A percentile compares a stretch with the other conserved stretches of the same genome.
phyloP scores from a whole-genome alignment of 1,140 invertebrate genomes.

The Lanistes nyassanus region DNA sequence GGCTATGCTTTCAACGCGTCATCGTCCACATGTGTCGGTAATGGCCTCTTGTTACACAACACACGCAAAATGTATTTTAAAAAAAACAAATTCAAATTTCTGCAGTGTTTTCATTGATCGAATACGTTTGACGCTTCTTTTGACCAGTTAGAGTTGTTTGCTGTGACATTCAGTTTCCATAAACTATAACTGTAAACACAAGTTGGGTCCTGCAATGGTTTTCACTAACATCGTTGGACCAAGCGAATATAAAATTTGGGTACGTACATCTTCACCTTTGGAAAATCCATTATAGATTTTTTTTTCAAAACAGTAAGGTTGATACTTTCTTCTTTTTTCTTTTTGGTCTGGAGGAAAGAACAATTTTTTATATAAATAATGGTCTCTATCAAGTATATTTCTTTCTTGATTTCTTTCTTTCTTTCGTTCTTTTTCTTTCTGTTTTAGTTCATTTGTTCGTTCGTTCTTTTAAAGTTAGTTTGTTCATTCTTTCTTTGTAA shows the following conservation, averaged over 20 bases:
- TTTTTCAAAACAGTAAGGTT: not conserved
- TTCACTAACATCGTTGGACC: not conserved
- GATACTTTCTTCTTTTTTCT: not conserved
- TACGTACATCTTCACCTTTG: not conserved
- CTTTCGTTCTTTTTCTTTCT: too few relatives aligned
- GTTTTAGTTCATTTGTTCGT: too few relatives aligned
- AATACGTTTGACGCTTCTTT: not conserved
- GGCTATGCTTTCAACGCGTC: constrained; percentile 75
- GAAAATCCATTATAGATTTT: not conserved
- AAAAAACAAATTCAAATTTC: not conserved
- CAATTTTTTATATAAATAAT: not conserved
- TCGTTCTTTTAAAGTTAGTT: too few relatives aligned
- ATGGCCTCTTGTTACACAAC: not conserved
- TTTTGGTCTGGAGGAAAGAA: not conserved
- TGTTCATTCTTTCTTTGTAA: too few relatives aligned
- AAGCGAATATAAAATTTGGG: not conserved
- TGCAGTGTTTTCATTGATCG: not conserved
- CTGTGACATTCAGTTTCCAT: not conserved
- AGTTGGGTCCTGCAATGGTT: not conserved
- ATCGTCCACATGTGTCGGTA: not conserved
- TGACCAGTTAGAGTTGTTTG: not conserved
- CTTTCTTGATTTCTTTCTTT: not conserved
- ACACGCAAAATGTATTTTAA: not conserved
- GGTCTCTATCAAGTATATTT: not conserved
- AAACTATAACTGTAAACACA: not conserved